Evolutionary conservation across 2,888 invertebrate species (phyloP), one percentile per base, ranked within the genome.

Genomic region (Philonicus albiceps): DNA sequence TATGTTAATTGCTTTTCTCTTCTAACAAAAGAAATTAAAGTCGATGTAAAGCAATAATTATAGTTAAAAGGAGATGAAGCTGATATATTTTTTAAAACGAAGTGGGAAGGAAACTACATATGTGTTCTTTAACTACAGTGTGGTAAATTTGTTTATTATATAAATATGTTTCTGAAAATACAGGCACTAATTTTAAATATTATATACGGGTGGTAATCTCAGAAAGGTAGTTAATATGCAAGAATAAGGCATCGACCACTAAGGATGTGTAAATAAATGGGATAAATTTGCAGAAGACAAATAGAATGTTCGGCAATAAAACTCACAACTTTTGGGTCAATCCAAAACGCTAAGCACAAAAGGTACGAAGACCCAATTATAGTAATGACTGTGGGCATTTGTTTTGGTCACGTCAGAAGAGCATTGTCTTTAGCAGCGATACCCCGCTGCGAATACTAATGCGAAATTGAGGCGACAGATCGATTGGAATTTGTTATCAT

Each of bases 401-500:
- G 85, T 75, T 86, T 83, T 87, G 86, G 86, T 87, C 76, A 83
- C 86, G 86, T 86, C 83, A 85, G 16, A 72, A 6, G 22, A 76
- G 76, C 85, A 53, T 34, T 53, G 53, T 75, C 75, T 85, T 40
- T 53, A 85, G 74, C 13, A 0, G 49, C 19, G 75, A 30, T 49
- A 34, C 37, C 85, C 85, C 85, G 84, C 31, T 43, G 64, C 55
- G 83, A 86, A 86, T 86, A 86, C 55, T 86, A 86, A 78, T 83
- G 86, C 85, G 80, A 49, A 85, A 86, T 86, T 86, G 86, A 75
- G 86, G 43, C 85, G 81, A 55, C 37, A 40, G 86, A 87, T 86
- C 76, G 87, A 87, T 86, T n/a, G 34, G 49, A 53, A 31, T 53
- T 74, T 85, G 49, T 53, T 85, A 75, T 75, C 75, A 75, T 85